phyloP scores from a whole-genome alignment of 92 coral and sea anemone genomes.

The Zoanthus gigantus region DNA sequence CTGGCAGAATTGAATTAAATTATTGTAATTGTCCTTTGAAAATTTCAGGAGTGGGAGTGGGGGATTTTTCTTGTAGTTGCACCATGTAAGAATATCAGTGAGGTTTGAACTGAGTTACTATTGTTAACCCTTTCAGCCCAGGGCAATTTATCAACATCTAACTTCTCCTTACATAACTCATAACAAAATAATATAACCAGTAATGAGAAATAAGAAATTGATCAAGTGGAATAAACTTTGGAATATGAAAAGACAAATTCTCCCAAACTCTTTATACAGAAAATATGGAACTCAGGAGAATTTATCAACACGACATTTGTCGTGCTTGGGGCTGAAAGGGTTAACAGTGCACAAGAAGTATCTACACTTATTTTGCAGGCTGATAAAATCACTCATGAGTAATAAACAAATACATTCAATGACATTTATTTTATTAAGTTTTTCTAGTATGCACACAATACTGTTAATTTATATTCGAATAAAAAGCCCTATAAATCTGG shows the following conservation, averaged over 20 bases:
- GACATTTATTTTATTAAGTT: background rate
- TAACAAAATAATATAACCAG: too few species aligned
- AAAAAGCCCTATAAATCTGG: conserved; percentile 2
- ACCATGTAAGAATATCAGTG: conserved; percentile 7
- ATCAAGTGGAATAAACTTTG: conserved; percentile 6
- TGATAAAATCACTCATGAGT: background rate
- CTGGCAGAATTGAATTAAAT: conserved; percentile 2
- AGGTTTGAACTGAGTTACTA: background rate
- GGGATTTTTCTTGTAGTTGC: conserved; percentile 8
- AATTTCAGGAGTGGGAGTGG: conserved; percentile 9
- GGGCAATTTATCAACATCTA: too few species aligned
- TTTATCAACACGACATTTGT: too few species aligned
- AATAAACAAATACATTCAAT: conserved; percentile 4
- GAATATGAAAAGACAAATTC: background rate
- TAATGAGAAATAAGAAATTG: background rate
- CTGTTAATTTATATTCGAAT: conserved; percentile 1
- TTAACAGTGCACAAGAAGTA: background rate
- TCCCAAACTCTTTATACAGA: too few species aligned
- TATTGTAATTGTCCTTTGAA: conserved; percentile 2
- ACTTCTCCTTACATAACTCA: too few species aligned
- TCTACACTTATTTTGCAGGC: background rate
- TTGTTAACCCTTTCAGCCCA: too few species aligned
- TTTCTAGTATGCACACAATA: conserved; percentile 6
- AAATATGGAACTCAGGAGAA: too few species aligned
- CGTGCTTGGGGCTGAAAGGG: too few species aligned